Conservation (phyloP, 2,888 invertebrate species). For the Orthosia cruda region DNA sequence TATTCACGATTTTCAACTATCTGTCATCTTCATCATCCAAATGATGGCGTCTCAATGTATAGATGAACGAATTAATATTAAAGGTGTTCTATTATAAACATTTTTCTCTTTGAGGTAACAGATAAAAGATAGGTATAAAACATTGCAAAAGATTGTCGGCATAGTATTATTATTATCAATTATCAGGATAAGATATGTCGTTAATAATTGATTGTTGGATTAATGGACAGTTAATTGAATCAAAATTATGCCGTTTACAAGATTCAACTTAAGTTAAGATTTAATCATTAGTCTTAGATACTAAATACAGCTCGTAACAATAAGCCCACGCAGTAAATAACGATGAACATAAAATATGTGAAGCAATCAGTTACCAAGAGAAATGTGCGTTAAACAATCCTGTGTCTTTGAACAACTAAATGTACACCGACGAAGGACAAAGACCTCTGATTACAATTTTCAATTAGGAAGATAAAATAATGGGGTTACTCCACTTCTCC, state of each 20-base stretch:
- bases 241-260: neutral
- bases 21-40: too few relatives aligned
- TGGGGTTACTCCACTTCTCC: conserved; percentile 33
- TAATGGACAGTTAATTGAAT: neutral
- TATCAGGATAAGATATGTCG: too few relatives aligned
- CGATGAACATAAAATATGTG: conserved; percentile 24
- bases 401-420: conserved; percentile 14
- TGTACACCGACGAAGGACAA: conserved; percentile 19
- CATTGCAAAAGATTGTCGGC: too few relatives aligned
- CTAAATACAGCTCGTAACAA: conserved; percentile 6
- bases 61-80: too few relatives aligned
- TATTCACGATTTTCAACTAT: too few relatives aligned
- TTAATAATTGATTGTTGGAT: too few relatives aligned
- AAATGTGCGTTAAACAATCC: conserved; percentile 22
- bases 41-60: too few relatives aligned
- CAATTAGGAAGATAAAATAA: conserved; percentile 64
- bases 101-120: too few relatives aligned
- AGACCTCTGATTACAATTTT: conserved; percentile 62
- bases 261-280: neutral
- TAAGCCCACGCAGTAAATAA: neutral
- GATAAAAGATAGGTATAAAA: too few relatives aligned
- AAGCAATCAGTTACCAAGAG: conserved; percentile 27
- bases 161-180: too few relatives aligned
- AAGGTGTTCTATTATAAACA: too few relatives aligned
- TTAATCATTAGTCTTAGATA: neutral